Evolutionary conservation across 92 coral and sea anemone genomes (phyloP), one percentile per base, ranked within the genome.

Genomic region (Metridium senile): DNA sequence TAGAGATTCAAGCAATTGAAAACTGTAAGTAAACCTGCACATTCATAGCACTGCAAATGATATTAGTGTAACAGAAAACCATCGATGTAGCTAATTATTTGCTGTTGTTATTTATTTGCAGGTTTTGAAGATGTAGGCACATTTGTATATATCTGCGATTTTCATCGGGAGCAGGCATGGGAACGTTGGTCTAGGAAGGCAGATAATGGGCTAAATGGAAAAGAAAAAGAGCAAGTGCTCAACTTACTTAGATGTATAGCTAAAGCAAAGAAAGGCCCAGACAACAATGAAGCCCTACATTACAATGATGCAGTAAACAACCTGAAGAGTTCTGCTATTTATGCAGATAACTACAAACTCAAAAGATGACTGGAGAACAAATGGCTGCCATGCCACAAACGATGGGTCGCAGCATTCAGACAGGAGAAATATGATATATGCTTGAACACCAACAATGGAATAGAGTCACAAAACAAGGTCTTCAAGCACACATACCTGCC

Each of bases 111-210:
- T 31, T 9, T n/a, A n/a, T 46, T 65, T 76, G 32, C 74, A 76
- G 81, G 68, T 62, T 76, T 76, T 66, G 47, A 76, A 65, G 81
- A 65, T 65, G 81, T 76, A 31, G 81, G 81, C 16, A 76, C 81
- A 76, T 76, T 56, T 26, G 83, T 79, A 49, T 79, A 69, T 76
- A 67, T 80, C 27, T 59, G 84, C n/a, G 84, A 80, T 70, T 70
- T 80, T 27, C 83, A 69, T 39, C n/a, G n/a, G n/a, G n/a, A n/a
- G n/a, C n/a, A n/a, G n/a, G n/a, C n/a, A n/a, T n/a, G n/a, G n/a
- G n/a, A 68, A 29, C 63, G 83, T 25, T 79, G 83, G 83, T 49
- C 46, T 11, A 29, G n/a, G 32, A 81, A 66, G 32, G 11, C 66
- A 1, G 74, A 62, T 21, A 49, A 81, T 81, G 81, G 85, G 1